Base-by-base conservation (phyloP, 2,888 invertebrate genomes). In the Trissolcus japonicus region DNA sequence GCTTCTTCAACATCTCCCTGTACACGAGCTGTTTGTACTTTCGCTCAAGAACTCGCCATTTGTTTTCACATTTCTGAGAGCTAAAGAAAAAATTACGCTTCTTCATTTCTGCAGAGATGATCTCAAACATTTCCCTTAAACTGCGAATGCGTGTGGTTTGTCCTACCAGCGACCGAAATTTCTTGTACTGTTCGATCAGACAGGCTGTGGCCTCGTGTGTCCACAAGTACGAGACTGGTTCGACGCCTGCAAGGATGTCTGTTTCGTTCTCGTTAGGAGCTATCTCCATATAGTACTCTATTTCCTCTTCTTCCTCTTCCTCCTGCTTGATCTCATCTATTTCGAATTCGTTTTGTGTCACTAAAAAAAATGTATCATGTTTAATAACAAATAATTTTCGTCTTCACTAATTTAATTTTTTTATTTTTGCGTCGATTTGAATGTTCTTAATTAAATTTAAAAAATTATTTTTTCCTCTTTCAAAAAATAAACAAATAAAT, bases 11-110 rank as follows among this genome's bases (percentile, higher is more conserved):
- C 43, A 81, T 82, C 35, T 87, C 86, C 3, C 87, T 81, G n/a
- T 81, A 81, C 7, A 85, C 82, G 2, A 88, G 81, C 59, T 87
- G 87, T 68, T 86, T 87, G 69, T 87, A 87, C 48, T 87, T 87
- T 9, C 87, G 83, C 50, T 87, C 87, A 1, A 87, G 71, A 0
- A 87, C 87, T 9, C 87, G 82, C 87, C 87, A 87, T 62, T 88
- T 88, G 74, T 88, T 88, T 62, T 87, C 87, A 65, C 87, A 88
- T 50, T 87, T 87, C 60, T 87, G 87, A 0, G 87, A 81, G 55
- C 84, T 87, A 57, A 87, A 87, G 73, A 78, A 82, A 57, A 83
- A 87, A 0, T 85, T 85, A 14, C 81, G 79, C 25, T 85, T 85
- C 40, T 83, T 82, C 87, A 88, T 86, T 59, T 88, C 86, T 2